Evolutionary conservation across 64 coral and sea anemone species (phyloP).

Genomic region (Catalaphyllia jardinei): DNA sequence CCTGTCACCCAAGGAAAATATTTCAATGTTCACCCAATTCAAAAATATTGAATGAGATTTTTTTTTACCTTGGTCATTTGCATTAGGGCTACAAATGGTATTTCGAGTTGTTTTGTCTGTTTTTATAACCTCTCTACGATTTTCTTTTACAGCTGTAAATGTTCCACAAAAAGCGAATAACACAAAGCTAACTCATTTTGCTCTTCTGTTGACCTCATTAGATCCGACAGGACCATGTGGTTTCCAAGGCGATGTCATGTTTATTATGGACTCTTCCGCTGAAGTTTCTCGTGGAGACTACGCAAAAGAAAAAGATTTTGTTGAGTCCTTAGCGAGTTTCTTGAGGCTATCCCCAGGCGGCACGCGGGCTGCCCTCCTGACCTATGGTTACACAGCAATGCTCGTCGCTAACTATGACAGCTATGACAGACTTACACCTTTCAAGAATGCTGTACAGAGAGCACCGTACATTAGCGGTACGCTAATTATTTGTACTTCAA

Average conservation of each 20-base stretch:
- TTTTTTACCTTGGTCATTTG: no score
- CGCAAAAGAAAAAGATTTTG: slow-evolving; percentile 68
- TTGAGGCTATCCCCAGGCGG: slow-evolving; percentile 51
- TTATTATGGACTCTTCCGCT: slow-evolving; percentile 74
- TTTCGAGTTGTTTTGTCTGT: no score
- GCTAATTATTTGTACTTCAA: not conserved
- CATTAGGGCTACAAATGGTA: no score
- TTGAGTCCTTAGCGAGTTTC: slow-evolving; percentile 45
- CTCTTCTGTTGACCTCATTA: not conserved
- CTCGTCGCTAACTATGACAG: slow-evolving; percentile 28
- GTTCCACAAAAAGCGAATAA: no score
- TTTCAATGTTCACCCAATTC: no score
- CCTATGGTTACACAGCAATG: slow-evolving; percentile 41
- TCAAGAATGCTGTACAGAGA: not conserved
- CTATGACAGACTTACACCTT: not conserved
- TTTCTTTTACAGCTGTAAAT: no score
- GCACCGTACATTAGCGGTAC: slow-evolving; percentile 30
- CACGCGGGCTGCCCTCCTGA: slow-evolving; percentile 57
- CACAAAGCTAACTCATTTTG: no score
- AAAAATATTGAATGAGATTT: no score
- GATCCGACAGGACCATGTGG: slow-evolving; percentile 14
- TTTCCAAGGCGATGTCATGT: slow-evolving; percentile 69
- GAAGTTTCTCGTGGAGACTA: slow-evolving; percentile 54
- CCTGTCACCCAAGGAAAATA: no score
- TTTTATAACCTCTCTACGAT: no score